Percentiles rank a stretch among this genome's conserved stretches.
Conservation (phyloP, 53 echinoderm and acorn worm species). For the Henricia sp. region DNA sequence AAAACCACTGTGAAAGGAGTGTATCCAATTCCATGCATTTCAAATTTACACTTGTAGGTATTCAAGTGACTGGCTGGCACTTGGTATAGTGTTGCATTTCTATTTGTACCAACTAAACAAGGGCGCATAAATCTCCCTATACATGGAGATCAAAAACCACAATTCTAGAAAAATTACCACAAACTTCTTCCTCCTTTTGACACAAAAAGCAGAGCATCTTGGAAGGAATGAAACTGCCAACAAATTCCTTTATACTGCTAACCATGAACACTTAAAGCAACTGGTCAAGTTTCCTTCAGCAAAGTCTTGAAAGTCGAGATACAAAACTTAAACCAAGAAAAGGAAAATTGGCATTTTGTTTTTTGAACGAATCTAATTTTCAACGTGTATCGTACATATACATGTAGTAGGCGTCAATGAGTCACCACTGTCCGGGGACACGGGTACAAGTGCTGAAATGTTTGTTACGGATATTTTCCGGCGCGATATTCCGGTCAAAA, state of each 20-base stretch:
- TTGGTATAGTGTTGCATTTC: too few relatives aligned
- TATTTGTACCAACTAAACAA: too few relatives aligned
- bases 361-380: too few relatives aligned
- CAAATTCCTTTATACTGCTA: too few relatives aligned
- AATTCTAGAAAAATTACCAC: constrained; percentile 6
- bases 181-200: constrained; percentile 11
- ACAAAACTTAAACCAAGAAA: neutral
- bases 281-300: neutral
- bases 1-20: too few relatives aligned
- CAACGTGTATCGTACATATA: neutral
- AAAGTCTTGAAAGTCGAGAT: neutral
- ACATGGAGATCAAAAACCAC: neutral
- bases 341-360: too few relatives aligned
- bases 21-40: too few relatives aligned
- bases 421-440: neutral
- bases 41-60: too few relatives aligned
- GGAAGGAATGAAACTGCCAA: neutral
- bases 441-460: constrained; percentile 32
- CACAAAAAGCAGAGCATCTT: constrained; percentile 45
- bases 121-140: too few relatives aligned
- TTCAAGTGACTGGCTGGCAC: too few relatives aligned
- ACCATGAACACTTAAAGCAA: neutral
- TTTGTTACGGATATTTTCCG: constrained; percentile 1
- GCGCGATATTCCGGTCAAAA: neutral
- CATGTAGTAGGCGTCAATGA: constrained; percentile 42